phyloP scores from a whole-genome alignment of 2,113 vertebrate species.

The Calidris pygmaea region DNA sequence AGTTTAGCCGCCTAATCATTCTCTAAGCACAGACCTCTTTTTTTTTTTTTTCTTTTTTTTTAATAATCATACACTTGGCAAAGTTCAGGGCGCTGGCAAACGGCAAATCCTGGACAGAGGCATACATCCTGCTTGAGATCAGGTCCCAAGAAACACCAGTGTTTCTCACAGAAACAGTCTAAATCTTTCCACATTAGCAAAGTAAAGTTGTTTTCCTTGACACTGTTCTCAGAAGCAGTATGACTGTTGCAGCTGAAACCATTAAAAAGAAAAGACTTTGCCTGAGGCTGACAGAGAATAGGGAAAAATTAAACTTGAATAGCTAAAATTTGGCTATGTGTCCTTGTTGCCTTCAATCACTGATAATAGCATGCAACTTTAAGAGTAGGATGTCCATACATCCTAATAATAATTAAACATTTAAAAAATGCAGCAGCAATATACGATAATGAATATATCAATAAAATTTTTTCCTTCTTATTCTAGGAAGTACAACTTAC shows the following conservation, averaged over 20 bases:
- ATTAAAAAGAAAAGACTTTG: not conserved
- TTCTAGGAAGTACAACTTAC: not conserved
- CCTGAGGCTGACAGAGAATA: not conserved
- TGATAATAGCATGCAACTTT: not conserved
- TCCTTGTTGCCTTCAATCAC: not conserved
- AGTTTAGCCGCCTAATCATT: not conserved
- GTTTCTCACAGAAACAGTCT: not conserved
- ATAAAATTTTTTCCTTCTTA: not conserved
- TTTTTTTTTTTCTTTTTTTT: not conserved
- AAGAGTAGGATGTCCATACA: not conserved
- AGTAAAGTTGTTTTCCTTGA: not conserved
- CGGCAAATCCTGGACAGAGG: not conserved
- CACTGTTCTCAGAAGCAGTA: not conserved
- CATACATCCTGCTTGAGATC: not conserved
- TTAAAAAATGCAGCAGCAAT: not conserved
- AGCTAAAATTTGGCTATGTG: not conserved
- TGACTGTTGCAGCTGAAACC: not conserved
- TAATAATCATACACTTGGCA: not conserved
- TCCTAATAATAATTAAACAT: not conserved
- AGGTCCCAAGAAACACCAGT: not conserved
- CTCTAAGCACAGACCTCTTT: not conserved
- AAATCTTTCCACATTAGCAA: not conserved
- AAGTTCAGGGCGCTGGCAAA: not conserved
- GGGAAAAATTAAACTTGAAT: not conserved
- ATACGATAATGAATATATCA: accelerated